These are phyloP conservation scores for Vannuccia rotundouncinata DNA, from an alignment of 2,888 invertebrate species.

Conservation along the genomic window DNA sequence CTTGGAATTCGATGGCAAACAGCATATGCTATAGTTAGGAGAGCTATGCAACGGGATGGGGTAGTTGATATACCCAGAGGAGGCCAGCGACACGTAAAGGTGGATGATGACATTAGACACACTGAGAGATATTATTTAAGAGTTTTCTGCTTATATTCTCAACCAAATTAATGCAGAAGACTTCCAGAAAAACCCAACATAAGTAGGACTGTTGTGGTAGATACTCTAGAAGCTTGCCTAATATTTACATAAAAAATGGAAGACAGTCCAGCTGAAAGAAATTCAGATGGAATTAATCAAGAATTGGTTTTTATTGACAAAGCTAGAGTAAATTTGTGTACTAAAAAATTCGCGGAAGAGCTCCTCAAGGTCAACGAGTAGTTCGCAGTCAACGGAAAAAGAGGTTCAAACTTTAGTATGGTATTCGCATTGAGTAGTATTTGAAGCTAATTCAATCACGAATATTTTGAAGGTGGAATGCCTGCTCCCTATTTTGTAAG, in stretches of 20 bases:
- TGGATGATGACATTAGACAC: neutral
- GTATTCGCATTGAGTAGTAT: neutral
- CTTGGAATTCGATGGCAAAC: neutral
- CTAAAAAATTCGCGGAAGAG: neutral
- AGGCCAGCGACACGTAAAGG: neutral
- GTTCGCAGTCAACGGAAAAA: slow-evolving; percentile 22
- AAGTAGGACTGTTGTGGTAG: neutral
- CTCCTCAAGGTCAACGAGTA: neutral
- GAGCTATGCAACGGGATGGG: neutral
- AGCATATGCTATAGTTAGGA: neutral
- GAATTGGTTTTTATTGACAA: neutral
- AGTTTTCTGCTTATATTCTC: slow-evolving; percentile 1
- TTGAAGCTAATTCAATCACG: neutral
- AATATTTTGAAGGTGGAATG: neutral
- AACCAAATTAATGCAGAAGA: neutral
- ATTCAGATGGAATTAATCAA: neutral
- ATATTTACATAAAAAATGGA: no score
- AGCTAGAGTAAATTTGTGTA: slow-evolving; percentile 6
- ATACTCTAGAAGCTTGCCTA: neutral
- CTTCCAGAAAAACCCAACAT: slow-evolving; percentile 7
- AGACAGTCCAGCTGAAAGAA: slow-evolving; percentile 12
- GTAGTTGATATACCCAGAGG: neutral
- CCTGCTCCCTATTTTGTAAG: neutral
- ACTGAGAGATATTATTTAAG: neutral
- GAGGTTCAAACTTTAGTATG: neutral